Base-by-base conservation (phyloP, 1,140 invertebrate genomes). In the Lepidotrigona ventralis region DNA sequence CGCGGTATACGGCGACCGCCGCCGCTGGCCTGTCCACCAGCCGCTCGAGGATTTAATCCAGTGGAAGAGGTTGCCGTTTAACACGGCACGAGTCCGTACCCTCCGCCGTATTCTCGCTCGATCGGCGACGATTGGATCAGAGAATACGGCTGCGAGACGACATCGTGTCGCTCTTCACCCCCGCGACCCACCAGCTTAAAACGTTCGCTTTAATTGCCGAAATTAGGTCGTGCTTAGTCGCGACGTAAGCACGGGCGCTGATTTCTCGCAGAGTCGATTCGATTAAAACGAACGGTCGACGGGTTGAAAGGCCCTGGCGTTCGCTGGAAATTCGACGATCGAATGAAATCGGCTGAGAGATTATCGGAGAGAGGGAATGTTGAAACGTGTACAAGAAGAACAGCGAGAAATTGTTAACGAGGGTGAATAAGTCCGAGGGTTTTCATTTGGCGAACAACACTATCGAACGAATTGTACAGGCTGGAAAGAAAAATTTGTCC, bases 181-280 rank as follows among this genome's bases (percentile, higher is more conserved):
- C 14, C 29, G 23, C 29, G 51, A 19, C 15, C n/a, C n/a, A 26
- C 53, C 53, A 12, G 83, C 33, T 71, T 81, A 77, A 86, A 33
- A 2, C 33, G 58, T 76, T 64, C 72, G 81, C 79, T 88, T 87
- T 87, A 90, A 90, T 90, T 88, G 79, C 39, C 85, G 79, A 86
- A 89, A 90, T 90, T 90, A 83, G 89, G 79, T 90, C 86, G 85
- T 78, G 84, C 68, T 46, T 56, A 53, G 64, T 60, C 73, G 71
- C 23, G 21, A 66, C 68, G 53, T 54, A 33, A 9, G 68, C 54
- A 53, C 60, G 56, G 51, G n/a, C 60, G 79, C 83, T 84, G 86
- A 85, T 90, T 87, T 77, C 39, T 73, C 63, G 54, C 69, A 56
- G 69, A 73, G 71, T 26, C 63, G 60, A 86, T 87, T 87, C 81